phyloP scores from a whole-genome alignment of 1,140 invertebrate genomes.

The Pseudomyrmex flavicornis region DNA sequence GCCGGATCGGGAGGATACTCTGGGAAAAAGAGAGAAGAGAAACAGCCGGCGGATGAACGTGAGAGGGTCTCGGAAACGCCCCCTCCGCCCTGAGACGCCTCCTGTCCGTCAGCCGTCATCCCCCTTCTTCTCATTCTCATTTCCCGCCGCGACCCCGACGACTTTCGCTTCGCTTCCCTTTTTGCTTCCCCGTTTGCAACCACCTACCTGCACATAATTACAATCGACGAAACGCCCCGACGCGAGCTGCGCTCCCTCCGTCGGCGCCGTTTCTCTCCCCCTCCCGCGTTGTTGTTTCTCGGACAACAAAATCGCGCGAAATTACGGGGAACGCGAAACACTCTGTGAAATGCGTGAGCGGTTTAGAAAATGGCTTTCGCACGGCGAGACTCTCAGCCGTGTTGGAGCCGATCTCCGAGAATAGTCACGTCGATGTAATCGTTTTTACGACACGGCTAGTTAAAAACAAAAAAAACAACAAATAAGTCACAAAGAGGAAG shows the following conservation, averaged over 20 bases:
- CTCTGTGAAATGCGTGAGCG: not conserved
- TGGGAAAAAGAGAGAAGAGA: constrained; percentile 44
- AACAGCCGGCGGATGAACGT: constrained; percentile 78
- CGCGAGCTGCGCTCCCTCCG: constrained; percentile 56
- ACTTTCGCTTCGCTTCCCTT: constrained; percentile 78
- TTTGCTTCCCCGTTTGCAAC: constrained; percentile 50
- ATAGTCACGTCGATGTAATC: not conserved
- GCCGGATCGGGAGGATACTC: constrained; percentile 14
- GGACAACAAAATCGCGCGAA: not conserved
- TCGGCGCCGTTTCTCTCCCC: not conserved
- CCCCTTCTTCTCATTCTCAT: constrained; percentile 81
- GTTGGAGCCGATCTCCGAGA: not conserved
- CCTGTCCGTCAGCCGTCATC: constrained; percentile 82
- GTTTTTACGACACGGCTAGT: not conserved
- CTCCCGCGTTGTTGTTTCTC: not conserved
- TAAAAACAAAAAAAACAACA: too few species aligned
- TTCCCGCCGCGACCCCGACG: constrained; percentile 85
- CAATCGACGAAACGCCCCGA: constrained; percentile 78
- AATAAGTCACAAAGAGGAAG: not conserved
- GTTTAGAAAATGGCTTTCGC: not conserved
- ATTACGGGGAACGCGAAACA: not conserved
- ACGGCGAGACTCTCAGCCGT: not conserved
- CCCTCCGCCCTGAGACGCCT: constrained; percentile 79
- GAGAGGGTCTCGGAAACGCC: constrained; percentile 79
- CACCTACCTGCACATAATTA: constrained; percentile 78